Evolutionary conservation across 2,113 vertebrate species (phyloP), one percentile per base, ranked within the genome.

Genomic region (Brachirus orientalis): DNA sequence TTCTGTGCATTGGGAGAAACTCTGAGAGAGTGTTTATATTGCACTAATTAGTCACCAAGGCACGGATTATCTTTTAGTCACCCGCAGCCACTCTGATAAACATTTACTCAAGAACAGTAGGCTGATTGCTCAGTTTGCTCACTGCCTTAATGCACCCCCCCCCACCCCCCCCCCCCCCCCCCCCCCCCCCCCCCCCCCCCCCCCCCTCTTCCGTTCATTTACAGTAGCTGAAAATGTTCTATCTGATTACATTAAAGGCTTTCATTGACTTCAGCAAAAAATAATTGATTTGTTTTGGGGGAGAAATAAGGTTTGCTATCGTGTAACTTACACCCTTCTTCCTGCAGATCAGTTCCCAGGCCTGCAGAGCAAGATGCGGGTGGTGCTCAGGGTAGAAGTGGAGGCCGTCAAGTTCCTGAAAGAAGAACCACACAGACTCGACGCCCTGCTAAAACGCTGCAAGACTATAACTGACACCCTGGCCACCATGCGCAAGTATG

Each of bases 381-480:
- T 98, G 35, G 96, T 99, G 82, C 94, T 99, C 59, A 91, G 98
- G 3, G 97, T 98, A 76, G 98, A 99, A 87, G 97, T 98, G 79
- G 97, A 99, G 80, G 97, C 97, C 0, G 97, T 99, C 40, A 99
- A 99, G 70, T 99, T 99, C 93, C 94, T 99, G 75, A 99, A 99
- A 90, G 98, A 99, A 82, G 98, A 99, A 86, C 97, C 97, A 0
- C 97, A 96, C 87, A 94, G 97, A 62, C 95, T 99, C 1, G 97
- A 99, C 0, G 95, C 96, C 17, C 91, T 99, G 14, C 94, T 99
- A 36, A 99, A 98, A 83, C 96, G 98, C 86, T 99, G 98, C 93
- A 96, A 94, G 72, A 93, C 68, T 1, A 94, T 98, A 90, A 99
- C 96, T 0, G 98, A 99, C 82, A 92, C 90, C 41, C 91, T 94